A percentile compares a stretch with the other conserved stretches of the same genome.
Conservation (phyloP, 2,113 vertebrate species). For the Ageneiosus marmoratus region DNA sequence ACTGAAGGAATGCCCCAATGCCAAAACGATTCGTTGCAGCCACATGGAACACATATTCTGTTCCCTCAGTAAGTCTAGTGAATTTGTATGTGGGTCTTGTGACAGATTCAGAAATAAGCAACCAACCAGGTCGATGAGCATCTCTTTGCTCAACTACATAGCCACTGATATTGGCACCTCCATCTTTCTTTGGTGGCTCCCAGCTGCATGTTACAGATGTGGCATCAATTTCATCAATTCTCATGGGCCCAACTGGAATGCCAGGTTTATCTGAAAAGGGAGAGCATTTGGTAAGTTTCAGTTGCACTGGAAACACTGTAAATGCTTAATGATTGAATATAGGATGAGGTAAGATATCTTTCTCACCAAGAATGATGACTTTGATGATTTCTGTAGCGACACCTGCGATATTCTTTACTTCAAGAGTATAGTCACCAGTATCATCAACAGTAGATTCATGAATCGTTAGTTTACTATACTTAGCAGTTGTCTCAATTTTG, state of each 20-base stretch:
- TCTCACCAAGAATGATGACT: conserved; percentile 94
- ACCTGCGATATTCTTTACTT: conserved; percentile 88
- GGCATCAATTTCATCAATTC: conserved; percentile 87
- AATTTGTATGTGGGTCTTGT: conserved; percentile 92
- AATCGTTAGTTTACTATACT: conserved; percentile 82
- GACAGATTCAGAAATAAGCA: conserved; percentile 93
- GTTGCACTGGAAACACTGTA: neutral
- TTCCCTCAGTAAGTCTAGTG: conserved; percentile 86
- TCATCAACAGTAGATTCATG: conserved; percentile 94
- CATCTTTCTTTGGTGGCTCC: conserved; percentile 90
- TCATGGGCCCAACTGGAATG: conserved; percentile 85
- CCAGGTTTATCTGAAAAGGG: conserved; percentile 87
- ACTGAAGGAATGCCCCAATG: conserved; percentile 90
- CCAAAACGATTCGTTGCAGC: conserved; percentile 97
- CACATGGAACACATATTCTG: conserved; percentile 96
- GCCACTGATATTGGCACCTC: conserved; percentile 90
- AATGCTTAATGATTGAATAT: neutral
- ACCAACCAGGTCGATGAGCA: conserved; percentile 93
- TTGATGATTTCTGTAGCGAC: conserved; percentile 85
- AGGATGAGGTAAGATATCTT: conserved; percentile 16
- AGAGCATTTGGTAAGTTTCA: conserved; percentile 26
- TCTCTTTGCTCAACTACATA: conserved; percentile 96
- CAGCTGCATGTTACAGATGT: conserved; percentile 88
- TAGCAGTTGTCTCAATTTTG: conserved; percentile 85
- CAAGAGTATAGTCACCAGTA: conserved; percentile 87